Base-by-base conservation (phyloP, 2,888 invertebrate genomes). In the Cosmia trapezina region DNA sequence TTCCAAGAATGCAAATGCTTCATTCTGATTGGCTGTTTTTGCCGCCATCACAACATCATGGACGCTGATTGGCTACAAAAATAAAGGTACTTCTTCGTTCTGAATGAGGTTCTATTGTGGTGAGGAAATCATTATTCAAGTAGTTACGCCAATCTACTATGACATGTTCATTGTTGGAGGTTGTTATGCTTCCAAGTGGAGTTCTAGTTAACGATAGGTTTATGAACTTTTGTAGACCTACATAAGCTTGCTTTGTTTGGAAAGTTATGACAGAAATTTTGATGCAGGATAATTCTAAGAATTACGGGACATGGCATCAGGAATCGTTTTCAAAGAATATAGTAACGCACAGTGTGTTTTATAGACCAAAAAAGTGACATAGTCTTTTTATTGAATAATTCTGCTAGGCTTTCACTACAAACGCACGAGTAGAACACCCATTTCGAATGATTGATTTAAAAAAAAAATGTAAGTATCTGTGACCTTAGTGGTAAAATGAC, bases 61-160 rank as follows among this genome's bases (percentile, higher is more conserved):
- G 69, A 45, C 60, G 64, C 49, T 80, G 80, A 86, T 83, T 85
- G 83, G 83, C 73, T 76, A 83, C 72, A 83, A 87, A 85, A 87
- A 87, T 89, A 88, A 88, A 86, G 85, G 63, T 63, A 68, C 79
- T 83, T 86, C 87, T 86, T 87, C 65, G 41, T 78, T 73, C 73
- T 75, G 80, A 83, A 87, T 83, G 80, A 82, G 80, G 79, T 83
- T 80, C 89, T 83, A 91, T 93, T 91, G 90, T 93, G 89, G 88
- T 84, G 80, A 91, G 92, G 92, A 94, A 94, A 93, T 94, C 94
- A 94, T 95, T 94, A 94, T 90, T 95, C 94, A 94, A 92, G 89
- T 90, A 84, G 91, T 92, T 91, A 91, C 89, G 90, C 91, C 93
- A 93, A 93, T 93, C 92, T 86, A 83, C 83, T 84, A 87, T 89